Percentiles rank a stretch among this genome's conserved stretches.
Evolutionary conservation across 2,888 invertebrate genomes (phyloP).

Genomic region (Euspilapteryx auroguttella): DNA sequence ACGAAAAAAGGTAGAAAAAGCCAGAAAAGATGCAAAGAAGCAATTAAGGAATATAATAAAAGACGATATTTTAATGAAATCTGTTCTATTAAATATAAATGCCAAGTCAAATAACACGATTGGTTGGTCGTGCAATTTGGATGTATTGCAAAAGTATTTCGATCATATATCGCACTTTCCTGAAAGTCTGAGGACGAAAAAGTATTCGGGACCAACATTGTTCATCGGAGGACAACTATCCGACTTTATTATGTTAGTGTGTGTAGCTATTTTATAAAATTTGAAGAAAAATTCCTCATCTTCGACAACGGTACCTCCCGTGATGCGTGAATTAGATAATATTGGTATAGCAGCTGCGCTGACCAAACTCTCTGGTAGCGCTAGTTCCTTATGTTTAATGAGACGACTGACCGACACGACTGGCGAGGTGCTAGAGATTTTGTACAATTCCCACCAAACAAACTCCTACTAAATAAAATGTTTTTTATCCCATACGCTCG

Average conservation of each 20-base stretch:
- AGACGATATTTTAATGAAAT: constrained; percentile 63
- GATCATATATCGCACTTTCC: constrained; percentile 67
- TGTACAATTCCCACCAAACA: too few species aligned
- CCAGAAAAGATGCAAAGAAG: constrained; percentile 17
- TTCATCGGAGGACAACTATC: constrained; percentile 86
- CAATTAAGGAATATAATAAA: constrained; percentile 16
- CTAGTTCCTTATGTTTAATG: too few species aligned
- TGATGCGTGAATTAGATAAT: too few species aligned
- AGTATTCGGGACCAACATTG: constrained; percentile 68
- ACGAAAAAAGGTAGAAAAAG: constrained; percentile 16
- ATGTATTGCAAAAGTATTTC: constrained; percentile 66
- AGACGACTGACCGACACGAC: too few species aligned
- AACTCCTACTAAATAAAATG: too few species aligned
- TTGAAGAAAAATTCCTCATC: too few species aligned
- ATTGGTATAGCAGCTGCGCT: too few species aligned
- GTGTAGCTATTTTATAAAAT: too few species aligned
- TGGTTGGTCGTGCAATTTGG: constrained; percentile 78
- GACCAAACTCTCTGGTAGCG: too few species aligned
- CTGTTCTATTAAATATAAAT: constrained; percentile 49
- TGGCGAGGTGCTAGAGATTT: too few species aligned
- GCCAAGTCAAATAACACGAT: constrained; percentile 31
- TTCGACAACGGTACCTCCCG: too few species aligned
- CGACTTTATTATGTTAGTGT: constrained; percentile 73
- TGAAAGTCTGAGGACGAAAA: constrained; percentile 15
- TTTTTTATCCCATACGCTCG: too few species aligned